These are phyloP conservation scores for Lagopus leucura DNA, from an alignment of 2,113 vertebrate species.

Conservation along the genomic window DNA sequence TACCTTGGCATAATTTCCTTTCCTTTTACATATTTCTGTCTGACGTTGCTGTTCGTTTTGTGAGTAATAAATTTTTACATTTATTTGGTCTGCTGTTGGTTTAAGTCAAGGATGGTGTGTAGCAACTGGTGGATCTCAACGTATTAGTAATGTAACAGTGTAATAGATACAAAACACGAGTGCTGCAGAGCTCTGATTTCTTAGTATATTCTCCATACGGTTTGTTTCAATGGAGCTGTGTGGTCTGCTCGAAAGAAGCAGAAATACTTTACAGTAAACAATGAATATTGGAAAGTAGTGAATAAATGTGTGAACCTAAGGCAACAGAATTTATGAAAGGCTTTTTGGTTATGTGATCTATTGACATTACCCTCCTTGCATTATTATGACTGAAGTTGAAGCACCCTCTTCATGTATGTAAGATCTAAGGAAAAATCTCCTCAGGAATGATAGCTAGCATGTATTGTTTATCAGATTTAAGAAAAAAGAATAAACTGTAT, in stretches of 20 bases:
- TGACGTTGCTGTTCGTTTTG: background rate
- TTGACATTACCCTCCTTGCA: background rate
- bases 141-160: background rate
- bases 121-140: background rate
- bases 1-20: background rate
- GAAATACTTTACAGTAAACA: background rate
- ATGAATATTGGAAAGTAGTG: background rate
- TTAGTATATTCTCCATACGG: background rate
- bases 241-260: background rate
- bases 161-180: background rate
- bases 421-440: background rate
- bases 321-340: background rate
- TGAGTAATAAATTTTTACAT: background rate
- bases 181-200: background rate
- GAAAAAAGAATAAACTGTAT: accelerated
- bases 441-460: background rate
- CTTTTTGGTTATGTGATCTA: background rate
- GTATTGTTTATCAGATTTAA: background rate
- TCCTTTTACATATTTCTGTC: background rate
- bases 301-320: background rate
- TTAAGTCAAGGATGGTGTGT: background rate
- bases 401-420: background rate
- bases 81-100: background rate
- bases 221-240: background rate
- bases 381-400: background rate